Percentiles rank a stretch among this genome's conserved stretches.
Conservation (phyloP, 2,797 vertebrate species). For the Carcharodon carcharias region DNA sequence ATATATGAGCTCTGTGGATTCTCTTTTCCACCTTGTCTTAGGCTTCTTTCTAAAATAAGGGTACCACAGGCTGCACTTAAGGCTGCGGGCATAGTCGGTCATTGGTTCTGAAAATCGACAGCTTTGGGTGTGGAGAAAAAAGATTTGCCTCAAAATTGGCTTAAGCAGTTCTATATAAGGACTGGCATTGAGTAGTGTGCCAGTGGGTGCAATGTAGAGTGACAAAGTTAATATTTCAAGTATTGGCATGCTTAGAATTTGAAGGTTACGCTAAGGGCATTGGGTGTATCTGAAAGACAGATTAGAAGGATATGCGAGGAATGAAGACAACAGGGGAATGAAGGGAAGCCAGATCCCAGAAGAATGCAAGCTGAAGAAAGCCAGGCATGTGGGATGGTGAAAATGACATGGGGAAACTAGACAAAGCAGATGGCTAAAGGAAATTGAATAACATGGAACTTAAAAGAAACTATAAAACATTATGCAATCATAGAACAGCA, state of each 20-base stretch:
- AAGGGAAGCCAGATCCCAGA: not conserved
- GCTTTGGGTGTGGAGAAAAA: no score
- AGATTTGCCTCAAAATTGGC: not conserved
- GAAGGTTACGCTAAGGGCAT: not conserved
- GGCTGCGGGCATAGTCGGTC: not conserved
- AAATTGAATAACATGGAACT: not conserved
- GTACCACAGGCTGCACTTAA: not conserved
- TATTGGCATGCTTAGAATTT: not conserved
- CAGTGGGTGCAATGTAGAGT: no score
- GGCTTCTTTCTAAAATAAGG: not conserved
- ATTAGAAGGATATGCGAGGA: not conserved
- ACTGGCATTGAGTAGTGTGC: not conserved
- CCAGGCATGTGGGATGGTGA: not conserved
- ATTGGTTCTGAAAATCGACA: not conserved
- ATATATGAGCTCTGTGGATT: not conserved
- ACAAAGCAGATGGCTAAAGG: not conserved
- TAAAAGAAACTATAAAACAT: not conserved
- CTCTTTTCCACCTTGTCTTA: no score
- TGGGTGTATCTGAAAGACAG: not conserved
- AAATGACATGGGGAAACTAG: not conserved
- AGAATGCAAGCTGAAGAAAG: not conserved
- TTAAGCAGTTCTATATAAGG: no score
- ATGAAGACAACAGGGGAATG: not conserved
- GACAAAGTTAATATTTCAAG: not conserved
- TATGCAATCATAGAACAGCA: no score